A percentile compares a stretch with the other conserved stretches of the same genome.
Conservation (phyloP, 1,140 invertebrate species). For the Atta colombica region DNA sequence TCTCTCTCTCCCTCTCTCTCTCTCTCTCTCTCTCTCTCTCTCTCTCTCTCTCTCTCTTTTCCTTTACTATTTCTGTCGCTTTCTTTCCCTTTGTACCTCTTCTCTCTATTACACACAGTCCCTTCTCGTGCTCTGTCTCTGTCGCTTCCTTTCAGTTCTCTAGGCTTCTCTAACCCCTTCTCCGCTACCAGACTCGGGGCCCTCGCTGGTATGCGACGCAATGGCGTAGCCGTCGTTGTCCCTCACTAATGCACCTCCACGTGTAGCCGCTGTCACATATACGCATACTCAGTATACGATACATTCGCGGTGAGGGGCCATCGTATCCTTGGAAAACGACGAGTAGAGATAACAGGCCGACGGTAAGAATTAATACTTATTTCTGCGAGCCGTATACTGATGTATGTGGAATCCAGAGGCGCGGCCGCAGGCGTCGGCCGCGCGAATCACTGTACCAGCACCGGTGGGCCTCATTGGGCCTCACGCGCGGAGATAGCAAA, state of each 20-base stretch:
- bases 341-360: conserved; percentile 7
- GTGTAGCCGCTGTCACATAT: conserved; percentile 62
- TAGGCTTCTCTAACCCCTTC: conserved; percentile 64
- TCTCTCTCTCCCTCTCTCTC: conserved; percentile 15
- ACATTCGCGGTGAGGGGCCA: conserved; percentile 30
- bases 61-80: conserved; percentile 13
- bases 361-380: conserved; percentile 19
- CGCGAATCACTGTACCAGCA: conserved; percentile 53
- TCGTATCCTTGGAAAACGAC: conserved; percentile 2
- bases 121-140: conserved; percentile 44
- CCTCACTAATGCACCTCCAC: conserved; percentile 70
- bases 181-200: conserved; percentile 36
- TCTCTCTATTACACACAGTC: conserved; percentile 66
- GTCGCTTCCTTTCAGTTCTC: conserved; percentile 64
- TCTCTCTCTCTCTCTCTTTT: conserved; percentile 36
- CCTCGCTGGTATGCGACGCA: conserved; percentile 73
- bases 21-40: conserved; percentile 60
- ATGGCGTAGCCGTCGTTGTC: conserved; percentile 65
- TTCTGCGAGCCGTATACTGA: conserved; percentile 10
- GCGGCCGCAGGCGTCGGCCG: conserved; percentile 68
- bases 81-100: conserved; percentile 64
- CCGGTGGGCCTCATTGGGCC: conserved; percentile 58
- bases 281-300: conserved; percentile 36
- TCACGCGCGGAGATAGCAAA: conserved; percentile 25
- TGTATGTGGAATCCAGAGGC: conserved; percentile 70